Base-by-base conservation (phyloP, 2,888 invertebrate genomes). In the Dione vanillae region DNA sequence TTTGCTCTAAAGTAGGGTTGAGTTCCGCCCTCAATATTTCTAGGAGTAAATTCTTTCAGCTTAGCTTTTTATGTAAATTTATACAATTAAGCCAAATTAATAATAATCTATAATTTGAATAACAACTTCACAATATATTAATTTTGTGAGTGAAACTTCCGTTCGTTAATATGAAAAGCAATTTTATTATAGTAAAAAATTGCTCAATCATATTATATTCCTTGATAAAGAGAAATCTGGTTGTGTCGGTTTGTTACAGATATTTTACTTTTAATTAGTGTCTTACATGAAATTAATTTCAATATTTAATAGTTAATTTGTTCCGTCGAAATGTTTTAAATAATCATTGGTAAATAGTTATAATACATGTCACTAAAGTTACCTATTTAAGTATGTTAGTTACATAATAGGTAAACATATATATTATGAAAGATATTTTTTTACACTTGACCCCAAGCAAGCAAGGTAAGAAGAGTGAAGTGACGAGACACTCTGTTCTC, bases 201-300 rank as follows among this genome's bases (percentile, higher is more conserved):
- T 66, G 47, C 37, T 14, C 14, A 49, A 58, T 56, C 58, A 19
- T 58, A 40, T 59, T 43, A 61, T 61, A 51, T 37, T 35, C n/a
- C 45, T 61, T 14, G 0, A 47, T 61, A 49, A 43, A 61, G 61
- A 43, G 67, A 67, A 67, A 67, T 61, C 61, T 35, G 51, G 61
- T 52, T 9, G 12, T 12, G 35, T 62, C 47, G n/a, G 27, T 20
- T 59, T 45, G 16, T 37, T 52, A 52, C 43, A 27, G 19, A 51
- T 67, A 51, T 41, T 47, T 27, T 40, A 20, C 41, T 9, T 14
- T 41, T 59, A 58, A 61, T 49, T 52, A 51, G n/a, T 41, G 16
- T 27, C 41, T 68, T 10, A 51, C 47, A 47, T 40, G 20, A 58
- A 49, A 40, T 16, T 37, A 19, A 40, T 49, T 19, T 12, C 19